Evolutionary conservation across 1,140 invertebrate species (phyloP).

Genomic region (Lordiphosa stackelbergi): DNA sequence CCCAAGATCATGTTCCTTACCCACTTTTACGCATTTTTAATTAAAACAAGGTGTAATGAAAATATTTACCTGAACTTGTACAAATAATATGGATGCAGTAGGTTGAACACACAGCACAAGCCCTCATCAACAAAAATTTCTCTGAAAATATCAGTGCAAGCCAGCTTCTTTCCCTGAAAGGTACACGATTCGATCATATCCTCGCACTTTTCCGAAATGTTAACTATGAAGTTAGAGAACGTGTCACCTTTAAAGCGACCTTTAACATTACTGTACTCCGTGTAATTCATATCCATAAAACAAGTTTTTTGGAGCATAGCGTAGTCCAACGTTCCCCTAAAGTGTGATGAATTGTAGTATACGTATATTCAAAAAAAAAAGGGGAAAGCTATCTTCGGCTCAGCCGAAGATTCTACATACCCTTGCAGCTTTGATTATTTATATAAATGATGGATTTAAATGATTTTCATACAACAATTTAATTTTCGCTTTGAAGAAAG

Average conservation of each 20-base stretch:
- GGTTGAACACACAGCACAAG: conserved; percentile 89
- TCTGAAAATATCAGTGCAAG: conserved; percentile 86
- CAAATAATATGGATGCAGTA: conserved; percentile 82
- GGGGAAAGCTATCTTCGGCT: no score
- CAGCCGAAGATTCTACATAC: no score
- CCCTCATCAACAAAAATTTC: conserved; percentile 89
- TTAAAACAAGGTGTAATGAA: no score
- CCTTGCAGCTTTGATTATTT: no score
- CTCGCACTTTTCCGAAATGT: conserved; percentile 46
- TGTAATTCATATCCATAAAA: conserved; percentile 45
- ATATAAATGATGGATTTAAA: no score
- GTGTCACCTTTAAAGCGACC: conserved; percentile 35
- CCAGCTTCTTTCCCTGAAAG: conserved; percentile 52
- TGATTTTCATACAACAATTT: no score
- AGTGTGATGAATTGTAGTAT: background rate
- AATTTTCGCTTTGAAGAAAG: no score
- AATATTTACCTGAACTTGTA: conserved; percentile 77
- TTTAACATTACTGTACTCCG: conserved; percentile 19
- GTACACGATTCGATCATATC: conserved; percentile 51
- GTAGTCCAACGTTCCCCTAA: conserved; percentile 41
- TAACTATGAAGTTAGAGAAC: conserved; percentile 47
- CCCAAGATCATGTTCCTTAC: no score
- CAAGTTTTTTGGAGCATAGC: conserved; percentile 65
- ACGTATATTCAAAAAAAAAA: no score
- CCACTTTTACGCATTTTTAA: no score